Evolutionary conservation across 2,888 invertebrate species (phyloP).

Genomic region (Eumacrocentrus americanus): DNA sequence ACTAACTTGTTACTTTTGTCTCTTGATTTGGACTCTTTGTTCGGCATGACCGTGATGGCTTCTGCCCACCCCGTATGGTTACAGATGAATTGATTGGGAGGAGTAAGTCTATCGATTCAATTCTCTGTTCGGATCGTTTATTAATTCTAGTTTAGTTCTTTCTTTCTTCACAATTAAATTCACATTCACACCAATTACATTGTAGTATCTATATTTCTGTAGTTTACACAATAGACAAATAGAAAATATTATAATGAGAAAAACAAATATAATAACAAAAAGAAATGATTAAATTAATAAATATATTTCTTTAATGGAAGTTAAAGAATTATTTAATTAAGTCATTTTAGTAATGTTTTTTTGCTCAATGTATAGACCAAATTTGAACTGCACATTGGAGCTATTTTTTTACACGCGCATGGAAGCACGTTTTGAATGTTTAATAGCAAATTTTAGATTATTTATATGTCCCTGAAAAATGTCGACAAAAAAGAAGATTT

Average conservation of each 20-base stretch:
- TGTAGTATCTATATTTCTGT: neutral
- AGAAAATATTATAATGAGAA: neutral
- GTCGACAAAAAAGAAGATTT: neutral
- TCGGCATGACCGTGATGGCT: constrained; percentile 31
- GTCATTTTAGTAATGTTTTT: neutral
- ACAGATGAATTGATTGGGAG: constrained; percentile 60
- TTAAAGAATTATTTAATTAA: neutral
- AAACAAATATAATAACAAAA: neutral
- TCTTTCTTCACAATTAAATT: neutral
- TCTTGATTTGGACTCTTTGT: constrained; percentile 28
- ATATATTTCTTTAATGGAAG: neutral
- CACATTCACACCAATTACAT: neutral
- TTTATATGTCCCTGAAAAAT: neutral
- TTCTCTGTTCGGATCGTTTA: constrained; percentile 13
- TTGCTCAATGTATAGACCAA: constrained; percentile 1
- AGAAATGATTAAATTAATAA: neutral
- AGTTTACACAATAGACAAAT: neutral
- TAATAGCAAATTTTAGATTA: constrained; percentile 6
- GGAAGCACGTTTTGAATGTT: neutral
- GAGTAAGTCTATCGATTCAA: constrained; percentile 55
- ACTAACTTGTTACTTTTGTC: constrained; percentile 23
- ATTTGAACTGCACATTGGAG: neutral
- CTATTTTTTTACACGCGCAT: neutral
- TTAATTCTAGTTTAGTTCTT: neutral
- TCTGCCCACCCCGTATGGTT: constrained; percentile 28